These are phyloP conservation scores for Aphelinus certus DNA, from an alignment of 1,140 invertebrate genomes.

Conservation along the genomic window DNA sequence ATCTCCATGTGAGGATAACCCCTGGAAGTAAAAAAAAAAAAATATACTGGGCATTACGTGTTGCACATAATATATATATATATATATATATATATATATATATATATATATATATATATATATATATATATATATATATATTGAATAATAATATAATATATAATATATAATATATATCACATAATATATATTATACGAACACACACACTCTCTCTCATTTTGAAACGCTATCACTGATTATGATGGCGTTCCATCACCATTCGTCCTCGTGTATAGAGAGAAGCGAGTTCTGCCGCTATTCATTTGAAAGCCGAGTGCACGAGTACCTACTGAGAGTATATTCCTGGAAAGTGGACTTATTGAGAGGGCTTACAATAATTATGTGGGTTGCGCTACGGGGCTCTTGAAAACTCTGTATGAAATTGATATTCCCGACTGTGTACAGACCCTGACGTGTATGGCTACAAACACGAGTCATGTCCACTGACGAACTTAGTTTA, in stretches of 20 bases:
- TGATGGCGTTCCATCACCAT: not conserved
- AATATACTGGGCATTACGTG: conserved; percentile 24
- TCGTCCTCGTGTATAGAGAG: not conserved
- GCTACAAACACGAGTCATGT: not conserved
- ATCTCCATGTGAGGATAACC: no score
- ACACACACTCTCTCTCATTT: no score
- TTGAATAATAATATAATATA: no score
- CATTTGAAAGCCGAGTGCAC: conserved; percentile 2
- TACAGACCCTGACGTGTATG: not conserved
- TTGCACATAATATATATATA: not conserved
- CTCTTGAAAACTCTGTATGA: conserved; percentile 2
- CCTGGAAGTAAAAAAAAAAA: no score
- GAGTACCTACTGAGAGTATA: not conserved
- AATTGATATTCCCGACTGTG: not conserved
- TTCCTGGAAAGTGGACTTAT: conserved; percentile 1
- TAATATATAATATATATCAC: no score
- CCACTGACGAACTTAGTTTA: no score
- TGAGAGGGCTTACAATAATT: conserved; percentile 13
- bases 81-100: no score
- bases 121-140: no score
- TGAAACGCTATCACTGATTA: no score
- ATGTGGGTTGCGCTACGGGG: not conserved
- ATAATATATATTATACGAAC: no score
- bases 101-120: no score
- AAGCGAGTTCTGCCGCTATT: not conserved